A percentile compares a stretch with the other conserved stretches of the same genome.
These are phyloP conservation scores for Drosophila leontia DNA, from an alignment of 1,140 invertebrate species.

Conservation along the genomic window DNA sequence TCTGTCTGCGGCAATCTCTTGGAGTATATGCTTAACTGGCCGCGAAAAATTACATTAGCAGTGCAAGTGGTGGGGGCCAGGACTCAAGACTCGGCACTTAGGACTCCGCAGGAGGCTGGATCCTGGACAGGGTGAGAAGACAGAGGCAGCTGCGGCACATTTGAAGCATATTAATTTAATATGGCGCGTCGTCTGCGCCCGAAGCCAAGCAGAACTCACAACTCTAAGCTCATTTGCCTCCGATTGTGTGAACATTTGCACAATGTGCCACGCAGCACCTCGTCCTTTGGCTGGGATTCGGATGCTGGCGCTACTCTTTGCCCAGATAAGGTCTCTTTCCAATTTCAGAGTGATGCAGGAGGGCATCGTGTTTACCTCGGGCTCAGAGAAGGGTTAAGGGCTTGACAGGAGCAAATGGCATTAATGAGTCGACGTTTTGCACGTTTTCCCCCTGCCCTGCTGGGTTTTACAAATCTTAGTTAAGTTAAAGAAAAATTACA, in stretches of 20 bases:
- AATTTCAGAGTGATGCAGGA: constrained; percentile 5
- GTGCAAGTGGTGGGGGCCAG: constrained; percentile 11
- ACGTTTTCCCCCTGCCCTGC: constrained; percentile 23
- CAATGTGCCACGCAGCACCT: constrained; percentile 39
- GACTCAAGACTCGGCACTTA: background rate
- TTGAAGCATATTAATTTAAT: constrained; percentile 64
- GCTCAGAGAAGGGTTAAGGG: constrained; percentile 45
- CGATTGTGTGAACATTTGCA: constrained; percentile 63
- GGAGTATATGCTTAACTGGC: constrained; percentile 48
- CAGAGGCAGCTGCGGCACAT: constrained; percentile 31
- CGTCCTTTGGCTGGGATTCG: background rate
- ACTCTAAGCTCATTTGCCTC: constrained; percentile 64
- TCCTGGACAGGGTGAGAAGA: background rate
- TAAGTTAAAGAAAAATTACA: background rate
- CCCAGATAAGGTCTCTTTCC: constrained; percentile 35
- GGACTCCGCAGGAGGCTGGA: background rate
- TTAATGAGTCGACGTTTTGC: constrained; percentile 34
- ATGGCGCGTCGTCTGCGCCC: constrained; percentile 39
- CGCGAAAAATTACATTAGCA: constrained; percentile 62
- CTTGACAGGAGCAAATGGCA: constrained; percentile 23
- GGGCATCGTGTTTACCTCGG: constrained; percentile 6
- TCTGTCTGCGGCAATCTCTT: constrained; percentile 53
- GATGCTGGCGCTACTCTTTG: constrained; percentile 22
- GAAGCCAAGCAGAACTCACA: constrained; percentile 24
- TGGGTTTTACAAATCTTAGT: background rate